These are phyloP conservation scores for Antedon mediterranea DNA, from an alignment of 53 echinoderm and acorn worm species.

Conservation along the genomic window DNA sequence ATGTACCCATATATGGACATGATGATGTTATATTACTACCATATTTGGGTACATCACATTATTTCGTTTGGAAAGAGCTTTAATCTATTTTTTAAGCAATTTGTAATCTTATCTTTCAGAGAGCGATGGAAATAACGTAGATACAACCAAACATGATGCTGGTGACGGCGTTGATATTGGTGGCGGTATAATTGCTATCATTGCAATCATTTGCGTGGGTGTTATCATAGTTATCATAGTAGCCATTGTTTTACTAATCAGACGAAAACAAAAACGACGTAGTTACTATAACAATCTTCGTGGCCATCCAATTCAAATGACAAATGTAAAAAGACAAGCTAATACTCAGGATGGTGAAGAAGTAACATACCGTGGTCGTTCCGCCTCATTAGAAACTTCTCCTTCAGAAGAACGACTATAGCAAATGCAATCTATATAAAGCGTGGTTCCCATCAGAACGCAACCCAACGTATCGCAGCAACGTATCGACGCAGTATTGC, in stretches of 20 bases:
- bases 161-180: not conserved
- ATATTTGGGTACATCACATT: no score
- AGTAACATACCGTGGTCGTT: not conserved
- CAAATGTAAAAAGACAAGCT: not conserved
- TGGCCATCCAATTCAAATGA: not conserved
- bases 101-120: no score
- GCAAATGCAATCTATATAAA: not conserved
- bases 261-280: not conserved
- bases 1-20: no score
- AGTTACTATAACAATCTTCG: not conserved
- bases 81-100: no score
- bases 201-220: not conserved
- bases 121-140: no score
- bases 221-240: not conserved
- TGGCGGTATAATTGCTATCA: not conserved
- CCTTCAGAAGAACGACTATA: not conserved
- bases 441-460: no score
- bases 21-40: no score
- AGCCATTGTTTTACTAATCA: not conserved
- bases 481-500: no score
- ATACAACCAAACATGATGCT: no score
- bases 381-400: not conserved
- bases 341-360: not conserved
- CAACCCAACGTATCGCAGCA: no score
- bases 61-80: no score